Evolutionary conservation across 1,140 invertebrate genomes (phyloP), one percentile per base, ranked within the genome.

Genomic region (Drosophila nikananu): DNA sequence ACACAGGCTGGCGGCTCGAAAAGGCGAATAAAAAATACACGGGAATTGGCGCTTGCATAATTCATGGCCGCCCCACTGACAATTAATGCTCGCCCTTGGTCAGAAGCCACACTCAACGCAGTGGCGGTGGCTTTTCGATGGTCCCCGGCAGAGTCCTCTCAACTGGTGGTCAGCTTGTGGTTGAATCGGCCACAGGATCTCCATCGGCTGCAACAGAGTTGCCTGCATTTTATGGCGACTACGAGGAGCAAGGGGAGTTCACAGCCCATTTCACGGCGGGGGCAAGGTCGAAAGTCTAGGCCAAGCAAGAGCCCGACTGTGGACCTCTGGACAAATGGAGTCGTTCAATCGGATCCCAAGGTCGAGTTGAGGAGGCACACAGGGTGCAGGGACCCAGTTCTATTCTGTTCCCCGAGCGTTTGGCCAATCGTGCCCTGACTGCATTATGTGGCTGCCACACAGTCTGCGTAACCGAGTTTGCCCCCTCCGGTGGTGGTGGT

Each of bases 11-110:
- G 44, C 39, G 49, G 23, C 39, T 39, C 39, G 49, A 52, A 68
- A 68, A 74, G 12, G 54, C 35, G 21, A 57, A 25, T 57, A 67
- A 72, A 67, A 79, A 61, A 66, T 74, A 46, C 58, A 64, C 67
- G 66, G 58, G 44, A 72, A 83, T 57, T 62, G 48, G 25, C 44
- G 66, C 80, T 77, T 86, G 83, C 84, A 86, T 86, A 89, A 86
- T 83, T 89, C 67, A 80, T 59, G 74, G 51, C n/a, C 52, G 51
- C n/a, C 52, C 64, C 63, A 41, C 48, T 49, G 23, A 37, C 66
- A 58, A 57, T 60, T 58, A 49, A 57, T 57, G 54, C 54, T 23
- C 32, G 52, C 52, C 37, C 35, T 48, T 48, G 32, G 30, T 19
- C 39, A 10, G 49, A 21, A 67, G 37, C 41, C 77, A 54, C 75